Conservation (phyloP, 1,140 invertebrate genomes). For the Heliconius eleuchia region DNA sequence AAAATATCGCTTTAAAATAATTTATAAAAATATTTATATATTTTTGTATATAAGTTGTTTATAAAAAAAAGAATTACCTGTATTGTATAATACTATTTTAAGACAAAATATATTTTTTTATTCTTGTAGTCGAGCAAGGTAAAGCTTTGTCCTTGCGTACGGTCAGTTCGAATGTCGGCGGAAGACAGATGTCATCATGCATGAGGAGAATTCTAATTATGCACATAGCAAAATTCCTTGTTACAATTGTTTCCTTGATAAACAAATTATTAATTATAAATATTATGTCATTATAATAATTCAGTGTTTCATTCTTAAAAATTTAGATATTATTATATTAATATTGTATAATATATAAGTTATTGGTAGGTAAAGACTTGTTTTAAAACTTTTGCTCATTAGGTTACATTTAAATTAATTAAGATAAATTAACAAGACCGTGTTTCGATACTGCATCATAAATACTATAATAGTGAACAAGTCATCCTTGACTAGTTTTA, state of each 20-base stretch:
- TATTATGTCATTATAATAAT: too few species aligned
- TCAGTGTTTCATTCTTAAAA: too few species aligned
- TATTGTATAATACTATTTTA: neutral
- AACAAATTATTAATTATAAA: neutral
- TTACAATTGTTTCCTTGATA: neutral
- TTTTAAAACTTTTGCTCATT: neutral
- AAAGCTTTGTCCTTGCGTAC: constrained; percentile 25
- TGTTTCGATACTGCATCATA: neutral
- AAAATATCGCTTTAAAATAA: too few species aligned
- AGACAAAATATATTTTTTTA: neutral
- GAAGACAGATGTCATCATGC: constrained; percentile 7
- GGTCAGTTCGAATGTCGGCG: constrained; percentile 15
- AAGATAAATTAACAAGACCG: neutral
- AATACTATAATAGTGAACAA: neutral
- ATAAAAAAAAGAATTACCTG: neutral
- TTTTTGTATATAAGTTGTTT: neutral
- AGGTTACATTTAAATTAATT: neutral
- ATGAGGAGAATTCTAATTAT: neutral
- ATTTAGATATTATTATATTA: too few species aligned
- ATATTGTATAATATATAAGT: too few species aligned
- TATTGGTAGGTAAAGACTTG: neutral
- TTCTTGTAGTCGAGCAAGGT: constrained; percentile 15
- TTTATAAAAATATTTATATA: too few species aligned
- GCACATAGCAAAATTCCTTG: neutral
- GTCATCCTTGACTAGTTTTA: constrained; percentile 12